Conservation (phyloP, 2,888 invertebrate species). For the Physocephala rufipes region DNA sequence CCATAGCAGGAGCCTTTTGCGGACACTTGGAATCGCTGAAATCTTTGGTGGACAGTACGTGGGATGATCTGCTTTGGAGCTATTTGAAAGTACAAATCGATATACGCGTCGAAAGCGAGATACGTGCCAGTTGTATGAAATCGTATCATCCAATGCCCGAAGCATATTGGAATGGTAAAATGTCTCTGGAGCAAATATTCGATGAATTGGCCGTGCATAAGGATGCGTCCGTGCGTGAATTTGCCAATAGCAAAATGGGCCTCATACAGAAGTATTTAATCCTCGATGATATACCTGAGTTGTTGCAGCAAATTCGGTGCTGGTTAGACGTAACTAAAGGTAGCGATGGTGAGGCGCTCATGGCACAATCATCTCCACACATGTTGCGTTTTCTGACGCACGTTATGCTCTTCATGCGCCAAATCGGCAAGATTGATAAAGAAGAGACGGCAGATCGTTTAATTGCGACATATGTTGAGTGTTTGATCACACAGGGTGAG, state of each 20-base stretch:
- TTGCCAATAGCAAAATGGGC: slow-evolving; percentile 74
- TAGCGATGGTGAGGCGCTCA: slow-evolving; percentile 32
- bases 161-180: slow-evolving; percentile 77
- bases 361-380: slow-evolving; percentile 65
- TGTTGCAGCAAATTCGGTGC: slow-evolving; percentile 76
- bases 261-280: slow-evolving; percentile 87
- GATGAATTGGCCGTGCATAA: slow-evolving; percentile 72
- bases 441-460: slow-evolving; percentile 79
- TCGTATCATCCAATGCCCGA: slow-evolving; percentile 71
- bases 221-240: slow-evolving; percentile 67
- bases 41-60: slow-evolving; percentile 77
- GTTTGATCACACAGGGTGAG: slow-evolving; percentile 78
- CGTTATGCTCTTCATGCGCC: slow-evolving; percentile 81
- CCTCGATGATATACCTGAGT: slow-evolving; percentile 78
- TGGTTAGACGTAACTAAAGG: slow-evolving; percentile 68
- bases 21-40: slow-evolving; percentile 84
- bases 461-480: slow-evolving; percentile 76
- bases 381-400: slow-evolving; percentile 81
- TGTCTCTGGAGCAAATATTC: slow-evolving; percentile 76
- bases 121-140: slow-evolving; percentile 71
- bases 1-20: slow-evolving; percentile 81
- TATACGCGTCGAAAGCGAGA: slow-evolving; percentile 82
- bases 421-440: slow-evolving; percentile 77
- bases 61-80: slow-evolving; percentile 93
- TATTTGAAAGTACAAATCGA: slow-evolving; percentile 85